Base-by-base conservation (phyloP, 2,888 invertebrate species). In the Brachypalpus laphriformis region DNA sequence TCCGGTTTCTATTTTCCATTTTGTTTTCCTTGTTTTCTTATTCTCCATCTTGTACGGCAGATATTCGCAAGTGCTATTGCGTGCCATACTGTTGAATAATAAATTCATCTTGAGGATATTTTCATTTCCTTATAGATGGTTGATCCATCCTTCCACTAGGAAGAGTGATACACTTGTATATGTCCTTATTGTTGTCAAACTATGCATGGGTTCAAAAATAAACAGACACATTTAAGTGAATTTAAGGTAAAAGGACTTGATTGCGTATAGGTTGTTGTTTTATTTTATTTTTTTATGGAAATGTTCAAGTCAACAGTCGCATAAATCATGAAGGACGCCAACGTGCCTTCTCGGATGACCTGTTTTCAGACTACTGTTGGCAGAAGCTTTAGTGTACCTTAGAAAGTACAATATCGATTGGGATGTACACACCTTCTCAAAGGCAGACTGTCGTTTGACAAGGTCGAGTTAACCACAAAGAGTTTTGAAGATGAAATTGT, bases 61-160 rank as follows among this genome's bases (percentile, higher is more conserved):
- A 20, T 49, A 2, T 22, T 49, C 59, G 14, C 11, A 25, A 49
- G 51, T 40, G 56, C 40, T 61, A 28, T 57, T 31, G 9, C 8
- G 14, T 20, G 25, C 2, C 40, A 54, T 20, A 51, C 5, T 63
- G 37, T 40, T 0, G 14, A 8, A 28, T 61, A 40, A 34, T 61
- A 37, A n/a, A 61, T 75, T 70, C 75, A 57, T 74, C 74, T 72
- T 59, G 49, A 77, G 82, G 66, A 77, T 72, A 77, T 82, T 82
- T 61, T 77, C 71, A 77, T 82, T 82, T 82, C 76, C 76, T 51
- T 65, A 47, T 40, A 49, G 66, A 49, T 11, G 25, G 37, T 51
- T 0, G 22, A 40, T 42, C 8, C 40, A 40, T 72, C 49, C 49
- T 59, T 59, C 49, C 59, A 25, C 25, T 4, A 49, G 25, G 16